Percentiles rank a stretch among this genome's conserved stretches.
Conservation (phyloP, 2,113 vertebrate species). For the Microcebus griseorufus region DNA sequence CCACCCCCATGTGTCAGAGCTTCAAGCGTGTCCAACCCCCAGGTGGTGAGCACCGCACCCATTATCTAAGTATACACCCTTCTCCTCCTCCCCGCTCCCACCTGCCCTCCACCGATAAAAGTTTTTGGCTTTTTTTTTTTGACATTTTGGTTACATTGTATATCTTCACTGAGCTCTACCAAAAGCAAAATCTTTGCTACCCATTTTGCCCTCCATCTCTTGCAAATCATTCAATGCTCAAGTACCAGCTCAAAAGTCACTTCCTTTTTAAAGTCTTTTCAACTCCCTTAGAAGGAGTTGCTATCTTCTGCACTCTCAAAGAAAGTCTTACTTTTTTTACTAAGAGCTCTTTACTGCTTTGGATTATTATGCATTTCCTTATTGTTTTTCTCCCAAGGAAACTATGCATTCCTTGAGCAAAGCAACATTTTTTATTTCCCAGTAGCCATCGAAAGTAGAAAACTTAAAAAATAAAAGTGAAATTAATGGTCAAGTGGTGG, state of each 20-base stretch:
- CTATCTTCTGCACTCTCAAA: neutral
- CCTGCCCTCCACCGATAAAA: too few species aligned
- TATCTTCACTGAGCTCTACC: neutral
- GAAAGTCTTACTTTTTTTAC: neutral
- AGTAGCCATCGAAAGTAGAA: neutral
- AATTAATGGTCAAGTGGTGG: neutral
- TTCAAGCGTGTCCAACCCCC: too few species aligned
- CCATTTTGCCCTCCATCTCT: neutral
- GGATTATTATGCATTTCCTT: neutral
- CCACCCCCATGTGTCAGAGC: too few species aligned
- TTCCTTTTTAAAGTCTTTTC: neutral
- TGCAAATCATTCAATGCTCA: neutral
- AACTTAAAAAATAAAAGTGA: neutral
- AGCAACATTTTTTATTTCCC: neutral
- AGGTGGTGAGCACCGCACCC: too few species aligned
- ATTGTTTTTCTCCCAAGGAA: neutral
- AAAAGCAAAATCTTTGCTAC: too few species aligned
- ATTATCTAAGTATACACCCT: too few species aligned
- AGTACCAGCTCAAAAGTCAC: neutral
- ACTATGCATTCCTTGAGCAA: neutral
- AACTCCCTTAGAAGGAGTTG: neutral
- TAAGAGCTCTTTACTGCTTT: neutral
- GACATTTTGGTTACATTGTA: too few species aligned
- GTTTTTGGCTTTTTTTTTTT: too few species aligned
- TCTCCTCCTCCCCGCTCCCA: too few species aligned